These are phyloP conservation scores for Melieria omissa DNA, from an alignment of 2,888 invertebrate genomes.

Conservation along the genomic window DNA sequence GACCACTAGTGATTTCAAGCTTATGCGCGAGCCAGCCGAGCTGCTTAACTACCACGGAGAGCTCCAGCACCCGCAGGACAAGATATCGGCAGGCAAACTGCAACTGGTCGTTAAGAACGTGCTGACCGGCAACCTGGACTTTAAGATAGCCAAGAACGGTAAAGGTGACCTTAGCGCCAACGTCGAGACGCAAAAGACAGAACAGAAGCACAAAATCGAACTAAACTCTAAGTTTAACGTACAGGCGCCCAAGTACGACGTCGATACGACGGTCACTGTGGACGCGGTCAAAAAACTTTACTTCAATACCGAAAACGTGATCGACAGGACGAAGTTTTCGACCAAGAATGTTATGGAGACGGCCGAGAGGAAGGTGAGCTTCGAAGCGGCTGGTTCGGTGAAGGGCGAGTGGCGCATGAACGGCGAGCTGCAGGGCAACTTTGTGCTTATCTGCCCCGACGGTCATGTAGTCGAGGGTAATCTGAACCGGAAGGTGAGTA, in stretches of 20 bases:
- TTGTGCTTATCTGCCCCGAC: constrained; percentile 51
- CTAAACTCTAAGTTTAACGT: constrained; percentile 73
- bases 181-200: constrained; percentile 66
- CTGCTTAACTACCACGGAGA: constrained; percentile 54
- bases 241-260: constrained; percentile 72
- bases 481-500: constrained; percentile 64
- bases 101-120: constrained; percentile 73
- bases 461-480: constrained; percentile 63
- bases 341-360: constrained; percentile 72
- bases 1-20: constrained; percentile 64
- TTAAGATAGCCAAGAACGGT: constrained; percentile 72
- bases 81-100: constrained; percentile 66
- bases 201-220: constrained; percentile 73
- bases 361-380: constrained; percentile 67
- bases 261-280: constrained; percentile 74
- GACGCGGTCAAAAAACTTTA: constrained; percentile 77
- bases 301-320: constrained; percentile 73
- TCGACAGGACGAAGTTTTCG: constrained; percentile 69
- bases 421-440: constrained; percentile 56
- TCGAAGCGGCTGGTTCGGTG: constrained; percentile 53
- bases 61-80: constrained; percentile 59
- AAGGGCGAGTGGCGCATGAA: constrained; percentile 58
- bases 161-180: constrained; percentile 70
- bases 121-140: constrained; percentile 73
- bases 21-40: constrained; percentile 57